These are phyloP conservation scores for Naso thynnoides DNA, from an alignment of 2,797 vertebrate genomes.

Conservation along the genomic window DNA sequence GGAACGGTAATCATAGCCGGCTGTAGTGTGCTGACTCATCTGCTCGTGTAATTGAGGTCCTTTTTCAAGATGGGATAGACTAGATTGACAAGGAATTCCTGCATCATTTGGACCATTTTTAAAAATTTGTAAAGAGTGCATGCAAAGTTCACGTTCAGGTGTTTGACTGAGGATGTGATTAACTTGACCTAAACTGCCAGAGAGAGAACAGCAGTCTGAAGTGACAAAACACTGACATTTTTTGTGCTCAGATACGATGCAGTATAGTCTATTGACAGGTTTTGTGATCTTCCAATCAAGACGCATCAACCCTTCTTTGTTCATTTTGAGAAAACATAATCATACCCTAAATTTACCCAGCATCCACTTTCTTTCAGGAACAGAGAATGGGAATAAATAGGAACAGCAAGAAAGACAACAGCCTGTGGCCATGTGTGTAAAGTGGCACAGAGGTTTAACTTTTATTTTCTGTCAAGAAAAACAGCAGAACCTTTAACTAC, in stretches of 20 bases:
- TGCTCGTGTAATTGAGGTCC: slow-evolving; percentile 59
- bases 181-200: slow-evolving; percentile 1
- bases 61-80: slow-evolving; percentile 28
- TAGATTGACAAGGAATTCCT: slow-evolving; percentile 48
- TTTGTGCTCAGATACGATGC: background rate
- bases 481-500: background rate
- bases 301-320: background rate
- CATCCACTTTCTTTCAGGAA: slow-evolving; percentile 3
- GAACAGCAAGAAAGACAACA: background rate
- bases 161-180: slow-evolving; percentile 22
- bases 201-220: slow-evolving; percentile 2
- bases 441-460: background rate
- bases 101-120: slow-evolving; percentile 41
- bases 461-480: background rate
- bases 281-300: background rate
- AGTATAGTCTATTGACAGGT: background rate
- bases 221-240: slow-evolving; percentile 4
- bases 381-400: background rate
- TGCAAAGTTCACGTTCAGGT: slow-evolving; percentile 37
- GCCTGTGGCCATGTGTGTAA: background rate
- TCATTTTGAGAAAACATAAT: background rate
- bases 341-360: background rate
- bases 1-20: slow-evolving; percentile 74
- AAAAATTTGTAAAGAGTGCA: slow-evolving; percentile 31
- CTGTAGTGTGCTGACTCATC: slow-evolving; percentile 76